Conservation (phyloP, 2,113 vertebrate species). For the Pelvicachromis taeniatus region DNA sequence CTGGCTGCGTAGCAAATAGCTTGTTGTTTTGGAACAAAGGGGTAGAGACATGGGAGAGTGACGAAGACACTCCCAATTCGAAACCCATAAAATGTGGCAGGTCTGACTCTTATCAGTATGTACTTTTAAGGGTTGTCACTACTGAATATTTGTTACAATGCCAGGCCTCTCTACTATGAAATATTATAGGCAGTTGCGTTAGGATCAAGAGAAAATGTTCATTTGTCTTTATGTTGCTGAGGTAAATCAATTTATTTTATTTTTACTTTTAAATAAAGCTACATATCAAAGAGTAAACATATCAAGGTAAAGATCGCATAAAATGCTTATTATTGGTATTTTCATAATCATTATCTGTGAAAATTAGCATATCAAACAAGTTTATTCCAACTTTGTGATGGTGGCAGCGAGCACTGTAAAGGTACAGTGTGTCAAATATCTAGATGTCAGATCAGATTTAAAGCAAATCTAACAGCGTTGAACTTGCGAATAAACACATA, state of each 20-base stretch:
- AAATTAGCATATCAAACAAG: neutral
- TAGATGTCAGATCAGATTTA: neutral
- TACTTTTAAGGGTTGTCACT: constrained; percentile 8
- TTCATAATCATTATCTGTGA: neutral
- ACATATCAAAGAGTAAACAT: neutral
- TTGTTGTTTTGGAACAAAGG: constrained; percentile 55
- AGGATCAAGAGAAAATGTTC: neutral
- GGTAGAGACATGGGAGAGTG: constrained; percentile 35
- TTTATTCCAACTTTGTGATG: neutral
- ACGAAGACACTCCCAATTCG: constrained; percentile 34
- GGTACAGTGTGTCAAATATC: neutral
- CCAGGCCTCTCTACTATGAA: neutral
- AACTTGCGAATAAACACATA: neutral
- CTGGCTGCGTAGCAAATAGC: constrained; percentile 55
- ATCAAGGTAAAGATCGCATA: neutral
- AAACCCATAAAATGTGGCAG: constrained; percentile 15
- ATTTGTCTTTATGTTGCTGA: neutral
- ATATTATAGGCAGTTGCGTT: neutral
- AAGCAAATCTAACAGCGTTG: neutral
- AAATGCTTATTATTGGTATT: neutral
- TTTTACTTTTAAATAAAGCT: neutral
- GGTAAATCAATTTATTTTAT: neutral
- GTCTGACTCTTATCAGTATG: neutral
- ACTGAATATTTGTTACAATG: neutral
- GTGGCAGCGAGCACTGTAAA: neutral